These are phyloP conservation scores for Zenarchopterus dispar DNA, from an alignment of 2,797 vertebrate species.

Conservation along the genomic window DNA sequence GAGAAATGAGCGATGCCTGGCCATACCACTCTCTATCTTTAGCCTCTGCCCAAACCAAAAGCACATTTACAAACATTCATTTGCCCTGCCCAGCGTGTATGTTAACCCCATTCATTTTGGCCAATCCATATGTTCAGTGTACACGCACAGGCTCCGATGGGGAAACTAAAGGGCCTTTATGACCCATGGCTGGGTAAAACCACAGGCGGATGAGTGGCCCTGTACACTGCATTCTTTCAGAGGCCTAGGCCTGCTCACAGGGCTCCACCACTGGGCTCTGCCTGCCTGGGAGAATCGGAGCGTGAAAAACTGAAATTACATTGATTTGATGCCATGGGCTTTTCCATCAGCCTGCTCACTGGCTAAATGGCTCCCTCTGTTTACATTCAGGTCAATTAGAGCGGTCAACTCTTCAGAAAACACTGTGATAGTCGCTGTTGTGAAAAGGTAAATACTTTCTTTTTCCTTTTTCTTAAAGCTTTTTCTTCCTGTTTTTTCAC, in stretches of 20 bases:
- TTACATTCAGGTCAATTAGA: conserved; percentile 92
- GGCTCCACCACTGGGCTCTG: conserved; percentile 73
- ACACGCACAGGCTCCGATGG: conserved; percentile 60
- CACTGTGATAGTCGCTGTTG: conserved; percentile 96
- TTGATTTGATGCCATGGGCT: conserved; percentile 75
- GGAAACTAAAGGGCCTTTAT: conserved; percentile 81
- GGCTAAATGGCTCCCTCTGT: conserved; percentile 74
- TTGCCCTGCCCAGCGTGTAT: conserved; percentile 73
- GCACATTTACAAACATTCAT: conserved; percentile 79
- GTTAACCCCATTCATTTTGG: conserved; percentile 81
- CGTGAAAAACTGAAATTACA: conserved; percentile 74
- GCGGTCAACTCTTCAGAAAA: conserved; percentile 92
- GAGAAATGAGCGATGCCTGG: conserved; percentile 66
- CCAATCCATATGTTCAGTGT: conserved; percentile 80
- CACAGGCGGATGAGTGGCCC: conserved; percentile 79
- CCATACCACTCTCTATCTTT: conserved; percentile 80
- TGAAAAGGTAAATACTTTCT: conserved; percentile 87
- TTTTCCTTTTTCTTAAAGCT: conserved; percentile 2
- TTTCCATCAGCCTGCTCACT: conserved; percentile 58
- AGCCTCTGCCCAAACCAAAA: conserved; percentile 78
- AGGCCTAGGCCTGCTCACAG: conserved; percentile 62
- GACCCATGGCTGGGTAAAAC: conserved; percentile 74
- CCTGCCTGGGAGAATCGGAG: conserved; percentile 71
- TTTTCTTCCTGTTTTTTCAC: conserved; percentile 13
- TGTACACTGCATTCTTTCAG: conserved; percentile 83